These are phyloP conservation scores for Sipunculus nudus DNA, from an alignment of 2,888 invertebrate species.

Conservation along the genomic window DNA sequence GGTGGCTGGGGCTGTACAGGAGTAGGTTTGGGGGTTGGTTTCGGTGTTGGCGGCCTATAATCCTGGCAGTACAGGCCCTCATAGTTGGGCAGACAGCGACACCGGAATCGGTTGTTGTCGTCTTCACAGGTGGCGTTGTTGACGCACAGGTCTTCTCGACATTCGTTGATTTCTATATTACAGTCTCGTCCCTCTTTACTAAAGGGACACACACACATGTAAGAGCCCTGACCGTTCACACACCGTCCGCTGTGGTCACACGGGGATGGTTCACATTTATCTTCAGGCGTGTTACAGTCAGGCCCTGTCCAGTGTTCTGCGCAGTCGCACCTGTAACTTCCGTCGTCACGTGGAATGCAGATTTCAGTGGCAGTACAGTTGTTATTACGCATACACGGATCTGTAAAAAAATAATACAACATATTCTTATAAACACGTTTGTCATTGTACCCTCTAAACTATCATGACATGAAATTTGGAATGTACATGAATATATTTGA, in stretches of 20 bases:
- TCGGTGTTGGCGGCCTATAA: too few relatives aligned
- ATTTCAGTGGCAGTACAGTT: too few relatives aligned
- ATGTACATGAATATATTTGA: too few relatives aligned
- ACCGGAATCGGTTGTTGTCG: slow-evolving; percentile 3
- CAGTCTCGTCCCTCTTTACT: slow-evolving; percentile 18
- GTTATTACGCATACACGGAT: too few relatives aligned
- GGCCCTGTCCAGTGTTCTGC: slow-evolving; percentile 1
- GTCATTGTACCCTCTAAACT: too few relatives aligned
- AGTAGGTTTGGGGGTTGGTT: too few relatives aligned
- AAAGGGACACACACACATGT: slow-evolving; percentile 13
- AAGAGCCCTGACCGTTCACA: slow-evolving; percentile 3
- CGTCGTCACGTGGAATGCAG: not conserved
- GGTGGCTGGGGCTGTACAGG: too few relatives aligned
- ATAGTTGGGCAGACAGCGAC: slow-evolving; percentile 3
- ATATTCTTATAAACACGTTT: too few relatives aligned
- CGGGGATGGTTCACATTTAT: not conserved
- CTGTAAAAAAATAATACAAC: too few relatives aligned
- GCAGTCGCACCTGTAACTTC: slow-evolving; percentile 2
- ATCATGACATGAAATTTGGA: too few relatives aligned
- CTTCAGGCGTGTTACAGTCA: not conserved
- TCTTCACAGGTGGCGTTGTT: slow-evolving; percentile 21
- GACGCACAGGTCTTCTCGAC: slow-evolving; percentile 11
- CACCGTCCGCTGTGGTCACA: slow-evolving; percentile 8
- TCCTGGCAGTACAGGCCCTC: slow-evolving; percentile 15
- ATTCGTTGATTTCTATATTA: slow-evolving; percentile 21